phyloP scores from a whole-genome alignment of 2,113 vertebrate genomes.

The Nycticebus coucang region DNA sequence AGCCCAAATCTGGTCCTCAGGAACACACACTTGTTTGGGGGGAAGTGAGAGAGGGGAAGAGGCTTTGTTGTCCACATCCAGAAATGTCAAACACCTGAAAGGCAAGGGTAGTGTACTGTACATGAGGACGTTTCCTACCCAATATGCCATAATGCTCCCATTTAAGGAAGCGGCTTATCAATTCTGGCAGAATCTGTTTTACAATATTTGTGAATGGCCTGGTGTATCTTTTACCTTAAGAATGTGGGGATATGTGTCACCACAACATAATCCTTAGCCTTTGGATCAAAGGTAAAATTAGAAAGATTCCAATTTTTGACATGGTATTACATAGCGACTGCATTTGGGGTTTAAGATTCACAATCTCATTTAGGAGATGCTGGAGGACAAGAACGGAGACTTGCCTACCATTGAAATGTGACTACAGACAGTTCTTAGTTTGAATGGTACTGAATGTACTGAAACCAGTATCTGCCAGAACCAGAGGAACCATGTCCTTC shows the following conservation, averaged over 20 bases:
- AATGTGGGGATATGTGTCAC: background rate
- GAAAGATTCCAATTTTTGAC: background rate
- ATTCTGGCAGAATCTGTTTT: background rate
- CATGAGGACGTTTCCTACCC: background rate
- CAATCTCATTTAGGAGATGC: background rate
- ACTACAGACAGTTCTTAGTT: background rate
- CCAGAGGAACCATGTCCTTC: background rate
- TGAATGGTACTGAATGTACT: background rate
- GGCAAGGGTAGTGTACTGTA: background rate
- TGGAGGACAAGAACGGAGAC: background rate
- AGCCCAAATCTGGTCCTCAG: background rate
- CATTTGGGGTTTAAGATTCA: background rate
- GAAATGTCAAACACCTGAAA: background rate
- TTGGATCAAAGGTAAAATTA: background rate
- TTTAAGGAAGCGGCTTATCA: background rate
- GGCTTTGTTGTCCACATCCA: background rate
- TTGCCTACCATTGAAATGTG: background rate
- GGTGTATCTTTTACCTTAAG: background rate
- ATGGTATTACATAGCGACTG: background rate
- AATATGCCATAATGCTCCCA: background rate
- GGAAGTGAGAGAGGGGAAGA: background rate
- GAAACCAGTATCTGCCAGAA: background rate
- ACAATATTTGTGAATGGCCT: background rate
- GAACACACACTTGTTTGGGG: background rate
- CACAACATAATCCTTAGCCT: background rate